Conservation (phyloP, 2,113 vertebrate species). For the Percina caprodes region DNA sequence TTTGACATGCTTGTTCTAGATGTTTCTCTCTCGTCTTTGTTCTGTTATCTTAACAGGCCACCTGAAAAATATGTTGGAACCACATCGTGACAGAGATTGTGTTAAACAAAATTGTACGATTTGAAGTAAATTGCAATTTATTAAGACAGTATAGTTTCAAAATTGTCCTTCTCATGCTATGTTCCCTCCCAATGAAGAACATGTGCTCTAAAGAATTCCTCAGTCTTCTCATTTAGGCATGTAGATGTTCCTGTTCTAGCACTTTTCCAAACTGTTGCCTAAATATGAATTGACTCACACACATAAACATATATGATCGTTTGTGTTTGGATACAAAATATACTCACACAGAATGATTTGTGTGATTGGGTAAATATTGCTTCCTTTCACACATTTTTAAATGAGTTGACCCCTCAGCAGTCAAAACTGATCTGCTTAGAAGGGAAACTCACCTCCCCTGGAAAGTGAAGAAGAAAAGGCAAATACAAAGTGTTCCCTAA, state of each 20-base stretch:
- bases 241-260: slow-evolving; percentile 72
- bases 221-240: slow-evolving; percentile 72
- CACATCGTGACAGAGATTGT: not conserved
- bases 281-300: slow-evolving; percentile 26
- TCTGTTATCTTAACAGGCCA: slow-evolving; percentile 17
- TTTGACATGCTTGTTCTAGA: slow-evolving; percentile 66
- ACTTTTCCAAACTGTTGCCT: slow-evolving; percentile 56
- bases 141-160: not conserved
- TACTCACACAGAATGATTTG: not conserved
- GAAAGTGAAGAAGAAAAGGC: slow-evolving; percentile 7
- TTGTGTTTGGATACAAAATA: slow-evolving; percentile 21
- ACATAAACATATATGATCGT: not conserved
- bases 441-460: not conserved
- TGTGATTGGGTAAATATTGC: slow-evolving; percentile 2
- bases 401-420: not conserved
- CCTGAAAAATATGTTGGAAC: slow-evolving; percentile 32
- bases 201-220: slow-evolving; percentile 60
- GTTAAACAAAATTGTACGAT: slow-evolving; percentile 9
- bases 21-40: slow-evolving; percentile 3
- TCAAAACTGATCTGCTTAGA: slow-evolving; percentile 1
- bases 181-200: slow-evolving; percentile 42
- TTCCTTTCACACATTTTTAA: slow-evolving; percentile 13
- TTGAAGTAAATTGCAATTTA: not conserved
- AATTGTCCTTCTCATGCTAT: slow-evolving; percentile 18
- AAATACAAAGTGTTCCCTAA: slow-evolving; percentile 35